Evolutionary conservation across 2,797 vertebrate species (phyloP).

Genomic region (Triplophysa yarkandensis): DNA sequence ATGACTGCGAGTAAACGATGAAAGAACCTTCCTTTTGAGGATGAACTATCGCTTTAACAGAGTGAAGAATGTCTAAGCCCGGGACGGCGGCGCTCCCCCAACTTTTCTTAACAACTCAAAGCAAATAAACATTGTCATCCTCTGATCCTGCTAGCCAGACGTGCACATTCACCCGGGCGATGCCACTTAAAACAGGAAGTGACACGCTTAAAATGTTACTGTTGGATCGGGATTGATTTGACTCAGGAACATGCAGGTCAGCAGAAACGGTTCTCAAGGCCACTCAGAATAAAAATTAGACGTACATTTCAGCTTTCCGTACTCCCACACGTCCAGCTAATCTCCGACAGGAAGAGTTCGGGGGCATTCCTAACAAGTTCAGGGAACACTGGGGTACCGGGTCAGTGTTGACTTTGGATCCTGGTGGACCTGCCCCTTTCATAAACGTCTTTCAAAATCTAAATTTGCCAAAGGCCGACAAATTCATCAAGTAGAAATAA

Average conservation of each 20-base stretch:
- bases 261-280: constrained; percentile 33
- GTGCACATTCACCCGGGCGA: background rate
- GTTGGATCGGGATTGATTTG: constrained; percentile 15
- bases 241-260: constrained; percentile 40
- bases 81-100: constrained; percentile 50
- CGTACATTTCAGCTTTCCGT: constrained; percentile 32
- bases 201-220: constrained; percentile 25
- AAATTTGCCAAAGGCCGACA: constrained; percentile 45
- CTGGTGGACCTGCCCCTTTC: constrained; percentile 13
- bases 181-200: constrained; percentile 23
- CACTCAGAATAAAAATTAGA: constrained; percentile 39
- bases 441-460: constrained; percentile 17
- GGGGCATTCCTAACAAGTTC: constrained; percentile 46
- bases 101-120: constrained; percentile 71
- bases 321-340: constrained; percentile 22
- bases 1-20: too few relatives aligned
- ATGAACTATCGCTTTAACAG: too few relatives aligned
- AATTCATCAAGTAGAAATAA: constrained; percentile 47
- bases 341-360: constrained; percentile 12
- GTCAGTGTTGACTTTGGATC: constrained; percentile 39
- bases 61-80: constrained; percentile 40
- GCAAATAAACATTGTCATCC: constrained; percentile 76
- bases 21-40: too few relatives aligned
- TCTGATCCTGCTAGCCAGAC: constrained; percentile 66
- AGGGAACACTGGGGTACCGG: constrained; percentile 22